Evolutionary conservation across 2,113 vertebrate species (phyloP).

Genomic region (Gallinago jamesoni): DNA sequence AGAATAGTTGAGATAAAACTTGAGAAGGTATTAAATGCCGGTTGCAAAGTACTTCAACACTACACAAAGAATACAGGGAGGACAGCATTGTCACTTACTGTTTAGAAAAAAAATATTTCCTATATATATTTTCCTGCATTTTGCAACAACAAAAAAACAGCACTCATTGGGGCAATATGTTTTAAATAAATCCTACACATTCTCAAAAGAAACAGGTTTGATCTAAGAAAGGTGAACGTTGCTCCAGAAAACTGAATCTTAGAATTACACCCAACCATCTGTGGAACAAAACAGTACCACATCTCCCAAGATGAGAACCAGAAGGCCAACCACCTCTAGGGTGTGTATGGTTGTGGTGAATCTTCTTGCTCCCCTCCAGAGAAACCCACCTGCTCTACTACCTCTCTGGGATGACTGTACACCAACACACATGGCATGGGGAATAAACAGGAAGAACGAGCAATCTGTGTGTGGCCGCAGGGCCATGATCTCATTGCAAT

Average conservation of each 20-base stretch:
- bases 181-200: neutral
- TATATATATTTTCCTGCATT: neutral
- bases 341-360: neutral
- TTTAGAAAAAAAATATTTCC: neutral
- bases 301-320: neutral
- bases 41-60: neutral
- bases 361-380: neutral
- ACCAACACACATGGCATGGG: neutral
- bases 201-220: neutral
- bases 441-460: neutral
- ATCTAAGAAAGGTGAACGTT: neutral
- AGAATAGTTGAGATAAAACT: neutral
- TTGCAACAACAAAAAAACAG: neutral
- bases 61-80: neutral
- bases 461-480: neutral
- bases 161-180: rapidly evolving
- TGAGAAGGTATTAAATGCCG: neutral
- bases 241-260: neutral
- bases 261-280: neutral
- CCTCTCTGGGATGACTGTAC: neutral
- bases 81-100: neutral
- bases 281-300: neutral
- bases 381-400: neutral
- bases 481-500: neutral
- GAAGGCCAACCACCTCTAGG: neutral